Evolutionary conservation across 2,888 invertebrate species (phyloP), one percentile per base, ranked within the genome.

Genomic region (Arge pagana): DNA sequence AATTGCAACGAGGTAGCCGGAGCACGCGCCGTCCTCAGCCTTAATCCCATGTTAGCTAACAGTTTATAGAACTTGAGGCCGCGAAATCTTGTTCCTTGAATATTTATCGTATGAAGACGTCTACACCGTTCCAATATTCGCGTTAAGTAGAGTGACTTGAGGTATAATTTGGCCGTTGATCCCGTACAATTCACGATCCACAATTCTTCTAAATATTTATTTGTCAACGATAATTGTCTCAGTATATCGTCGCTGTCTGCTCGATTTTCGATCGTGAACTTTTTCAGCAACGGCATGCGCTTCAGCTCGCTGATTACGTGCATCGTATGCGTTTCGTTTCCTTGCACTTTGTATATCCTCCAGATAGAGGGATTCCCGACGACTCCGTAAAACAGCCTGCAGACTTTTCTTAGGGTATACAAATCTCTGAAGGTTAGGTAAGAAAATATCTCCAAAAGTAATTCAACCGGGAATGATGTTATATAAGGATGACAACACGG

Each of bases 41-140:
- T 53, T 8, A 61, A 54, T 1, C 64, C 63, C 45, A 62, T 64
- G 19, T 56, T 50, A 6, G 61, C 71, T 41, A 72, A 58, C 4
- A 69, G 53, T 8, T 54, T 62, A 53, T 67, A 71, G 52, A 71
- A 67, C 52, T 72, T 72, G 18, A 53, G 48, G 7, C 70, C 68
- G 3, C 65, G 65, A 23, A 71, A 67, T 15, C 63, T 57, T 49
- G 58, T 62, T 5, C 64, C 63, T 2, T 56, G 33, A 36, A 69
- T 63, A 30, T 54, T 61, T 49, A 71, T 61, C 18, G 69, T 70
- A 56, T 70, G 71, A 43, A 72, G 58, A 10, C 54, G 59, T 4
- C 50, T 48, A 51, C 71, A 71, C 28, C 65, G 62, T 54, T 71
- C 61, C 18, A 71, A 57, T 26, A 72, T 66, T 19, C 65, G 62